Conservation (phyloP, 2,797 vertebrate species). For the Chloroceryle inda region DNA sequence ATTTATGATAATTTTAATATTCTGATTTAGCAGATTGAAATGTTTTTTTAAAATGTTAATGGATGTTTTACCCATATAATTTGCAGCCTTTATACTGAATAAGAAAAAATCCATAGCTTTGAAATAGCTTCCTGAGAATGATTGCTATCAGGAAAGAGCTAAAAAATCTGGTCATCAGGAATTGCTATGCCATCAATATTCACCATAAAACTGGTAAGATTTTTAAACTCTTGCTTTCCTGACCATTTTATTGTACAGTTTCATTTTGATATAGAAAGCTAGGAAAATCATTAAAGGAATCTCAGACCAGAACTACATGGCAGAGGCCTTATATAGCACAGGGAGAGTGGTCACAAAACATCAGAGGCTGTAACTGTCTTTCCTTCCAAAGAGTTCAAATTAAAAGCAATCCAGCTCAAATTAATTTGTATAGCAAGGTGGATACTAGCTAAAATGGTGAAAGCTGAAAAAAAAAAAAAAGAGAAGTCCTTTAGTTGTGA, state of each 20-base stretch:
- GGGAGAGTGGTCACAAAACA: neutral
- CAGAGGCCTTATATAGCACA: neutral
- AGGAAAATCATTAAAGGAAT: neutral
- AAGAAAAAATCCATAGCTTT: neutral
- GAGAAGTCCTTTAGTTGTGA: neutral
- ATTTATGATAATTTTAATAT: neutral
- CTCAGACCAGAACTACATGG: neutral
- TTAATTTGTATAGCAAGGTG: neutral
- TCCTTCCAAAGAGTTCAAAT: neutral
- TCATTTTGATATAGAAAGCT: neutral
- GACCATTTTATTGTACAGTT: neutral
- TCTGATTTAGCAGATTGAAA: neutral
- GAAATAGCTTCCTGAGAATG: neutral
- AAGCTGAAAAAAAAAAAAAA: neutral
- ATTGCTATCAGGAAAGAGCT: neutral
- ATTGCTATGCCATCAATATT: neutral
- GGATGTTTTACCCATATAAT: neutral
- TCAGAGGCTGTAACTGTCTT: neutral
- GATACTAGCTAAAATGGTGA: neutral
- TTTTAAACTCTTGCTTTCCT: neutral
- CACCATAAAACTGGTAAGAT: neutral
- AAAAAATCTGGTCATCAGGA: neutral
- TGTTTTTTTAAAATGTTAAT: neutral
- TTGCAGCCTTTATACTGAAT: neutral
- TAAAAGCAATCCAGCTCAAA: neutral